phyloP scores from a whole-genome alignment of 2,113 vertebrate species.

The Catharus bicknelli region DNA sequence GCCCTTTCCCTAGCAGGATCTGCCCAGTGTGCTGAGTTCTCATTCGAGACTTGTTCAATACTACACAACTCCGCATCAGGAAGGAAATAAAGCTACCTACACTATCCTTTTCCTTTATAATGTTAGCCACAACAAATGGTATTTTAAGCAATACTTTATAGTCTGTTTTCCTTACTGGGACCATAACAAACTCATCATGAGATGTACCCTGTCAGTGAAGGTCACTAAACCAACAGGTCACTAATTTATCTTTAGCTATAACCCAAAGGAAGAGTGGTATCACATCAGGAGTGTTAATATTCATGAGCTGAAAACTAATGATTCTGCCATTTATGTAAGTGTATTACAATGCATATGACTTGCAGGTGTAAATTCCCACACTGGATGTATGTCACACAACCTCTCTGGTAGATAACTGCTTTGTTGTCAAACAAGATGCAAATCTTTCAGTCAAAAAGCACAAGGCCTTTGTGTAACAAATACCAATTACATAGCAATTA shows the following conservation, averaged over 20 bases:
- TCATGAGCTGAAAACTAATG: not conserved
- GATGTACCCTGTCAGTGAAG: no score
- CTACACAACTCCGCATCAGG: not conserved
- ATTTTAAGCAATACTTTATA: not conserved
- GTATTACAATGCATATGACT: not conserved
- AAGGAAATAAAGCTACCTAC: not conserved
- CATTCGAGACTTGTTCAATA: not conserved
- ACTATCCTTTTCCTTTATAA: not conserved
- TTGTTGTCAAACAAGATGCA: not conserved
- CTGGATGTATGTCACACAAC: accelerated
- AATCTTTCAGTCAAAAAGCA: not conserved
- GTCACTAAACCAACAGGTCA: not conserved
- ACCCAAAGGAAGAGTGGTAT: not conserved
- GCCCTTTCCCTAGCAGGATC: not conserved
- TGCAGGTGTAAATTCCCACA: not conserved
- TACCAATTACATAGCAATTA: not conserved
- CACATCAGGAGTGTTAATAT: not conserved
- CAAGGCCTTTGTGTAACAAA: not conserved
- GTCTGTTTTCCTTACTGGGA: not conserved
- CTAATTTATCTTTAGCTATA: not conserved
- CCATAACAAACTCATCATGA: not conserved
- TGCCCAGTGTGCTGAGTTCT: not conserved
- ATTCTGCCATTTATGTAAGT: not conserved
- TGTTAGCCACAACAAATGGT: not conserved
- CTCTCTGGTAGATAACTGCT: not conserved